A percentile compares a stretch with the other conserved stretches of the same genome.
Evolutionary conservation across 2,113 vertebrate genomes (phyloP).

Genomic region (Bufo bufo): DNA sequence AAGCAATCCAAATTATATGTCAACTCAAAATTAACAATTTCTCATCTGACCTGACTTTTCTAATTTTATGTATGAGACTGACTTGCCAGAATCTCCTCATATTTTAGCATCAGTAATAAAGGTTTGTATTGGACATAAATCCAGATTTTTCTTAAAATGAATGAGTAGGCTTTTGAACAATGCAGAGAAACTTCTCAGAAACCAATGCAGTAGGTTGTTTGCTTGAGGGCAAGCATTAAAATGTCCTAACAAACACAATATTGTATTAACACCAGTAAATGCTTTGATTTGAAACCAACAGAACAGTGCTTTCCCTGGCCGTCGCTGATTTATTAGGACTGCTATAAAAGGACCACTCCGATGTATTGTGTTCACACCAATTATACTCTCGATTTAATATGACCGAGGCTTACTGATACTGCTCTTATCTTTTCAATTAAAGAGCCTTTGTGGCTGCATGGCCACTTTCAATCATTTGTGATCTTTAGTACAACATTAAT

Average conservation of each 20-base stretch:
- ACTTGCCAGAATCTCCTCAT: background rate
- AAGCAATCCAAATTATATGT: constrained; percentile 19
- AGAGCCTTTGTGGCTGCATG: constrained; percentile 9
- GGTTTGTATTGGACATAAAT: background rate
- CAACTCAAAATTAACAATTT: constrained; percentile 15
- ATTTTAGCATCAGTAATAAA: constrained; percentile 27
- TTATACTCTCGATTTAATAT: constrained; percentile 46
- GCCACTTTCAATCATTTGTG: constrained; percentile 44
- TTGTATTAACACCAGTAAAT: constrained; percentile 5
- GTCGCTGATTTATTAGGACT: constrained; percentile 41
- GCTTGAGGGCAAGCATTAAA: constrained; percentile 31
- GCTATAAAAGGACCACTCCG: constrained; percentile 46
- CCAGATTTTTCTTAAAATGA: background rate
- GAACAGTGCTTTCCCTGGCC: background rate
- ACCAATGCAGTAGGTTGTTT: background rate
- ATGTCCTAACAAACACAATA: constrained; percentile 37
- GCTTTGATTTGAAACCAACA: constrained; percentile 23
- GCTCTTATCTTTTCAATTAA: constrained; percentile 54
- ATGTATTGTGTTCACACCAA: constrained; percentile 38
- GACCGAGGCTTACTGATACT: constrained; percentile 39
- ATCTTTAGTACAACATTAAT: constrained; percentile 28
- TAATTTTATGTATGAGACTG: constrained; percentile 27
- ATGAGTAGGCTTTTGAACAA: background rate
- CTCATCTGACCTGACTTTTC: background rate
- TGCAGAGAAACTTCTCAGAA: constrained; percentile 6